Conservation (phyloP, 2,888 invertebrate genomes). For the Folsomia candida region DNA sequence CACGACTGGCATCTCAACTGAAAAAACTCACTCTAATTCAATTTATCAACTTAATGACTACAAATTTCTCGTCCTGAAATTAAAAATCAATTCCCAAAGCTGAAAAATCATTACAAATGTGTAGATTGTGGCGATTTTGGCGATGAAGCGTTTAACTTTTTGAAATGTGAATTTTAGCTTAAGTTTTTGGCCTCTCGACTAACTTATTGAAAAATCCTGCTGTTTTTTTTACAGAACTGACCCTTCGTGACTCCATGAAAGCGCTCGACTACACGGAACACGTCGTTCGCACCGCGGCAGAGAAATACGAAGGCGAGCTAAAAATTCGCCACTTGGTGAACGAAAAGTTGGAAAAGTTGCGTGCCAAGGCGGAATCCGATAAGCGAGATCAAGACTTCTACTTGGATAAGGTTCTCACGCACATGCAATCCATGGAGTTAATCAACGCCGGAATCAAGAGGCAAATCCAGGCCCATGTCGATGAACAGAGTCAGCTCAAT, state of each 20-base stretch:
- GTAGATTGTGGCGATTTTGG: no score
- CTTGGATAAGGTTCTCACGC: constrained; percentile 47
- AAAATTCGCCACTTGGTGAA: constrained; percentile 46
- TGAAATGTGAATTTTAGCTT: no score
- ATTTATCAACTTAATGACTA: no score
- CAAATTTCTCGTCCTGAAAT: no score
- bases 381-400: constrained; percentile 49
- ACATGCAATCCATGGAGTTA: constrained; percentile 48
- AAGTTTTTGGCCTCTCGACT: no score
- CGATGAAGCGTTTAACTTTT: no score
- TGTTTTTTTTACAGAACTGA: constrained; percentile 34
- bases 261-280: constrained; percentile 48
- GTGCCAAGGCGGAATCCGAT: constrained; percentile 42
- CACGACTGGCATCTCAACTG: no score
- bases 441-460: constrained; percentile 47
- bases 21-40: no score
- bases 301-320: constrained; percentile 47
- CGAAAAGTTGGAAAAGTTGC: constrained; percentile 47
- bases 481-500: constrained; percentile 48
- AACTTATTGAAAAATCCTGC: background rate
- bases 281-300: constrained; percentile 43
- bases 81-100: no score
- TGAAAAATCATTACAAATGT: no score
- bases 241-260: constrained; percentile 40
- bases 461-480: constrained; percentile 48